phyloP scores from a whole-genome alignment of 1,140 invertebrate genomes.

The Caenorhabditis latens region DNA sequence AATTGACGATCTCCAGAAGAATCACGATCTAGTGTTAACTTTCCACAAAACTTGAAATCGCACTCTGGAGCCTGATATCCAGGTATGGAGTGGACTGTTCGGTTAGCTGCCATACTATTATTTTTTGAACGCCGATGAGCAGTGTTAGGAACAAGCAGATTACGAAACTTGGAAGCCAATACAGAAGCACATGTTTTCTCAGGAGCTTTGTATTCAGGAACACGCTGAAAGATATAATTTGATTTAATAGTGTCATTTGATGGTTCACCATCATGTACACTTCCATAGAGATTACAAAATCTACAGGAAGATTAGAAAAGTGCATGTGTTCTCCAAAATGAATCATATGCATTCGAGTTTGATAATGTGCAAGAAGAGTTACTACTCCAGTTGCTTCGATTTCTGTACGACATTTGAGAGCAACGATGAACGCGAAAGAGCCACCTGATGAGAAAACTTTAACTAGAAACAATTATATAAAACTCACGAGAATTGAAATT shows the following conservation, averaged over 20 bases:
- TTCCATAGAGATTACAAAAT: constrained; percentile 51
- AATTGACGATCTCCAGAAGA: constrained; percentile 29
- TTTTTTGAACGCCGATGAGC: not conserved
- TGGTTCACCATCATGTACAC: constrained; percentile 47
- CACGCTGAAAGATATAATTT: constrained; percentile 1
- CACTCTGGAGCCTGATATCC: constrained; percentile 13
- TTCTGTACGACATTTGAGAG: constrained; percentile 49
- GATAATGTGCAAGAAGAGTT: constrained; percentile 13
- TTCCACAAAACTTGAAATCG: constrained; percentile 41
- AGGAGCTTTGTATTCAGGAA: constrained; percentile 50
- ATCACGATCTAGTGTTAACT: constrained; percentile 45
- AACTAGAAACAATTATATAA: too few species aligned
- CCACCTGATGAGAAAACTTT: not conserved
- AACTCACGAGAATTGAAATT: constrained; percentile 29
- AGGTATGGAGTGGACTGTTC: constrained; percentile 4
- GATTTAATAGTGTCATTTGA: not conserved
- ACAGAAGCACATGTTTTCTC: constrained; percentile 46
- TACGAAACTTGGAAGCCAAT: constrained; percentile 37
- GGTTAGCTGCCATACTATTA: not conserved
- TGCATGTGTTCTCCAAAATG: constrained; percentile 54
- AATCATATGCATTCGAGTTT: constrained; percentile 4
- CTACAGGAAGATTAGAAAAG: constrained; percentile 58
- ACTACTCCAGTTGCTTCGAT: constrained; percentile 52
- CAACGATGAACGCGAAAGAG: constrained; percentile 52
- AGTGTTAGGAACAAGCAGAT: constrained; percentile 8